These are phyloP conservation scores for Scaeva pyrastri DNA, from an alignment of 2,888 invertebrate genomes.

Conservation along the genomic window DNA sequence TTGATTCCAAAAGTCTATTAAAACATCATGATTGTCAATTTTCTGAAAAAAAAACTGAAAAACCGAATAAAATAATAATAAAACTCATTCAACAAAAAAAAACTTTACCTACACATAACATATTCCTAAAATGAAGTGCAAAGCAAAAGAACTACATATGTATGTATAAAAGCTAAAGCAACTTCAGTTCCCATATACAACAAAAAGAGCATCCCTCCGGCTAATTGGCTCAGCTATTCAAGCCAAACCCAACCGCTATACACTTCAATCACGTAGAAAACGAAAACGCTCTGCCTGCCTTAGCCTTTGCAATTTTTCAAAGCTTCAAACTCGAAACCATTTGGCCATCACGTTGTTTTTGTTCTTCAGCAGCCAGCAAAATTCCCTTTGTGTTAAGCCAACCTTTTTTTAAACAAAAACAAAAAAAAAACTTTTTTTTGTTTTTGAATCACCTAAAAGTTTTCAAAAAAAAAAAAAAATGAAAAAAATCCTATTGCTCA, in stretches of 20 bases:
- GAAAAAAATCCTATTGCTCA: conserved; percentile 49
- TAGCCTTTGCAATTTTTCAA: neutral
- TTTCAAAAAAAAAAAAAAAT: neutral
- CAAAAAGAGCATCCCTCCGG: conserved; percentile 41
- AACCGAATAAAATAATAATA: neutral
- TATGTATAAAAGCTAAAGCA: too few species aligned
- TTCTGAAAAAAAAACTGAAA: neutral
- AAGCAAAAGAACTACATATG: too few species aligned
- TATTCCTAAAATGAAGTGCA: conserved; percentile 5
- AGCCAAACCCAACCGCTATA: conserved; percentile 38
- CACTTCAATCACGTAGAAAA: conserved; percentile 59
- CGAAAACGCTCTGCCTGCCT: conserved; percentile 5
- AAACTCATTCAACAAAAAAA: too few species aligned
- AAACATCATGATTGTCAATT: conserved; percentile 10
- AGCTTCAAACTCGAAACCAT: conserved; percentile 36
- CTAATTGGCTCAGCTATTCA: conserved; percentile 51
- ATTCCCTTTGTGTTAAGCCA: conserved; percentile 51
- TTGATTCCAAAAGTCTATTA: neutral
- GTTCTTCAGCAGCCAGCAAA: conserved; percentile 7
- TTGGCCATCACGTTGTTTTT: conserved; percentile 22
- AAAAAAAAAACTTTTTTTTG: conserved; percentile 26
- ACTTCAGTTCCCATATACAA: neutral
- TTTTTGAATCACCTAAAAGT: conserved; percentile 20
- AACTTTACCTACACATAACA: neutral
- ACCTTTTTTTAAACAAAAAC: conserved; percentile 7